phyloP scores from a whole-genome alignment of 1,140 invertebrate genomes.

The Drosophila parabipectinata region DNA sequence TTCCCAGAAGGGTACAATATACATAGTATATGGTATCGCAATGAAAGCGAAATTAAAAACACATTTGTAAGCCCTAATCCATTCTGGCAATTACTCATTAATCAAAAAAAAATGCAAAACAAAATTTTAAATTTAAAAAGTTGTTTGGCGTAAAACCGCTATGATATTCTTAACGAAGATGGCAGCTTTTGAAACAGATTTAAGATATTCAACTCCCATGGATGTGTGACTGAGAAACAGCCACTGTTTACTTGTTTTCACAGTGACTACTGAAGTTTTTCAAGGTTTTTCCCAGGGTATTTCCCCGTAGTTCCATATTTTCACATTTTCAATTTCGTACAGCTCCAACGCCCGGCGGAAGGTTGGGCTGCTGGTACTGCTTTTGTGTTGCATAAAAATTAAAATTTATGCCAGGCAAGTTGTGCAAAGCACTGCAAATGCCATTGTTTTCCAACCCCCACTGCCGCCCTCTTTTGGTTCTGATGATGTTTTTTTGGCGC shows the following conservation, averaged over 20 bases:
- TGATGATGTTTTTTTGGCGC: constrained; percentile 45
- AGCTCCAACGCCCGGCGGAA: constrained; percentile 47
- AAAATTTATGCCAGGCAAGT: constrained; percentile 78
- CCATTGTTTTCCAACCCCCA: constrained; percentile 61
- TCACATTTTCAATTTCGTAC: constrained; percentile 16
- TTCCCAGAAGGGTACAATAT: constrained; percentile 7
- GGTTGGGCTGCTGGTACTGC: constrained; percentile 57
- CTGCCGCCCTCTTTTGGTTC: neutral
- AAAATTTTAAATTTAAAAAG: neutral
- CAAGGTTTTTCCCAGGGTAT: constrained; percentile 7
- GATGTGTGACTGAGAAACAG: neutral
- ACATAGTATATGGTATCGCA: neutral
- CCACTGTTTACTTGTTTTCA: neutral
- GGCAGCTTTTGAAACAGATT: neutral
- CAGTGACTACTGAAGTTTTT: neutral
- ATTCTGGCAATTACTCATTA: constrained; percentile 1
- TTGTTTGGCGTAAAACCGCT: neutral
- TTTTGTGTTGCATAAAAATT: constrained; percentile 80
- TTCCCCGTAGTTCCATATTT: neutral
- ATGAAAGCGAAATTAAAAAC: constrained; percentile 43
- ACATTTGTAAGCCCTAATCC: constrained; percentile 24
- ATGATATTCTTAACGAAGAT: too few species aligned
- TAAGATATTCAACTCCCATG: neutral
- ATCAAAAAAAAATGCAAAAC: neutral
- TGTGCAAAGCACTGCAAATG: constrained; percentile 77